Base-by-base conservation (phyloP, 64 coral and sea anemone species). In the Actinia equina region DNA sequence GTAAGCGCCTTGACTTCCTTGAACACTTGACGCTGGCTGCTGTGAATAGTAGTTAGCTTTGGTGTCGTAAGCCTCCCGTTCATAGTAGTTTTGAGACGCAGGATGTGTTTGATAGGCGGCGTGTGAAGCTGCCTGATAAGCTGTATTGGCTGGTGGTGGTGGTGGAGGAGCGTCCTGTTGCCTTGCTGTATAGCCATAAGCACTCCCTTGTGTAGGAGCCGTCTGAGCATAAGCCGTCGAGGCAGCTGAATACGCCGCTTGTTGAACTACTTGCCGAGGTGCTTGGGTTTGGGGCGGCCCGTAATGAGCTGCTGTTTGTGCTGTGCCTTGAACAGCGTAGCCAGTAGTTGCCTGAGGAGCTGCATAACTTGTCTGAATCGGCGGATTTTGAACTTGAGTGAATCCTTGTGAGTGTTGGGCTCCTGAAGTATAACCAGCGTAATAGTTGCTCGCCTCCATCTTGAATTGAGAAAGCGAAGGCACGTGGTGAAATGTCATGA, bases 161-260 rank as follows among this genome's bases (percentile, higher is more conserved):
- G 92, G 95, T 80, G 91, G 91, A n/a, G 97, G 85, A 93, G 91
- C 93, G 44, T 99, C 97, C 86, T 99, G 97, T 59, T 93, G 93
- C 37, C 97, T 92, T 78, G 97, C 97, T 45, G 97, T 99, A 49
- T 99, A 99, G 85, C 97, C 97, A 89, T 99, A 99, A 85, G 93
- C 91, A 44, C 93, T 95, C 53, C 93, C 97, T 52, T 87, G 85
- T 17, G 70, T 84, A 20, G 90, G 76, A 52, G 93, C 89, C 8
- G 41, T 88, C 79, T 95, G 97, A 57, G 89, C 84, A 65, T 84
- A 92, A 65, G 93, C 89, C 74, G 93, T 92, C 3, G 93, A 84
- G 15, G 90, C 86, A 52, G 79, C 92, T n/a, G 95, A 91, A 79
- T 94, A 99, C 13, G 93, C 93, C 19, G 90, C 86, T 64, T 92